A percentile compares a stretch with the other conserved stretches of the same genome.
Conservation (phyloP, 2,888 invertebrate species). For the Abrostola tripartita region DNA sequence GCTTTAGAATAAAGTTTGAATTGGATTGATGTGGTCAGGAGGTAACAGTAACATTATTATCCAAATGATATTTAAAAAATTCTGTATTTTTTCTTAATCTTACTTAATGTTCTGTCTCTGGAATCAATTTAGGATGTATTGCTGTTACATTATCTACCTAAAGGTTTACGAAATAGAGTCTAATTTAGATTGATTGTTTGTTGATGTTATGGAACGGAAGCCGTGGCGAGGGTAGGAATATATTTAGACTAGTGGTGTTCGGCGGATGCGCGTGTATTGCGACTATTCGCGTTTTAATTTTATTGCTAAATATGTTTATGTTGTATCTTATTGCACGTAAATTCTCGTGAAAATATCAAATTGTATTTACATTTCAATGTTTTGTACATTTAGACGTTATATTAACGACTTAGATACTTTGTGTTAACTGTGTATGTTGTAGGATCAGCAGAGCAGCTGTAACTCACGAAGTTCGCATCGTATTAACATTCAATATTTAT, state of each 20-base stretch:
- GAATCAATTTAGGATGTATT: slow-evolving; percentile 41
- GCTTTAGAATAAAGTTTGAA: slow-evolving; percentile 12
- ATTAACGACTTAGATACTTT: slow-evolving; percentile 9
- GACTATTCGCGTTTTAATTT: slow-evolving; percentile 57
- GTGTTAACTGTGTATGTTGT: slow-evolving; percentile 18
- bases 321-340: slow-evolving; percentile 43
- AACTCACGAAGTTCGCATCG: too few species aligned
- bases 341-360: slow-evolving; percentile 49
- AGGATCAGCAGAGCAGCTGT: not conserved
- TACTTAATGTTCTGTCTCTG: slow-evolving; percentile 42
- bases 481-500: too few species aligned
- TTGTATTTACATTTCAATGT: slow-evolving; percentile 45
- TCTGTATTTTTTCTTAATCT: slow-evolving; percentile 44
- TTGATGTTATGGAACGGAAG: slow-evolving; percentile 47
- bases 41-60: slow-evolving; percentile 48
- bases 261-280: slow-evolving; percentile 55
- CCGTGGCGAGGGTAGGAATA: slow-evolving; percentile 54
- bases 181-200: slow-evolving; percentile 35
- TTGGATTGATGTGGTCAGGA: slow-evolving; percentile 13
- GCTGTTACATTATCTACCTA: slow-evolving; percentile 15
- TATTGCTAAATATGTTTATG: slow-evolving; percentile 54
- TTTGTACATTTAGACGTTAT: slow-evolving; percentile 19
- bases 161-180: slow-evolving; percentile 18
- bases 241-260: slow-evolving; percentile 56
- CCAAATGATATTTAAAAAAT: slow-evolving; percentile 54